A percentile compares a stretch with the other conserved stretches of the same genome.
Evolutionary conservation across 2,888 invertebrate genomes (phyloP).

Genomic region (Drosophila borborema): DNA sequence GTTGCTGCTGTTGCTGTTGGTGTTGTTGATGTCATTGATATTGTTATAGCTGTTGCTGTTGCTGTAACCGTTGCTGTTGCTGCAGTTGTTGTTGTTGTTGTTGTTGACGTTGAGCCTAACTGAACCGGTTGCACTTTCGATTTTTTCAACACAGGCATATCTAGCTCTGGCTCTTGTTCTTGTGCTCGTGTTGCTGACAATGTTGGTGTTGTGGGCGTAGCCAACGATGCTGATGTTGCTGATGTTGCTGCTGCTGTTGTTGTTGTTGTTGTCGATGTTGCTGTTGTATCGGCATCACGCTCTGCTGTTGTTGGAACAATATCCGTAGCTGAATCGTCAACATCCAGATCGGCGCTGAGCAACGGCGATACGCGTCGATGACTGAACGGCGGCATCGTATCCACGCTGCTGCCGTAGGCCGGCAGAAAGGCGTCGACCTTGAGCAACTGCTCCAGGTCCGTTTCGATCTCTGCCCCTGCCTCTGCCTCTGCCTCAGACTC

Average conservation of each 20-base stretch:
- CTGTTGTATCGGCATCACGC: slow-evolving; percentile 25
- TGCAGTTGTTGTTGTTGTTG: slow-evolving; percentile 18
- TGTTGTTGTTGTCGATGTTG: slow-evolving; percentile 27
- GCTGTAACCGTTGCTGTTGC: slow-evolving; percentile 23
- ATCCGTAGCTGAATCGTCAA: slow-evolving; percentile 36
- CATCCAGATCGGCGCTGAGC: slow-evolving; percentile 54
- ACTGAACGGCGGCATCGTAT: slow-evolving; percentile 57
- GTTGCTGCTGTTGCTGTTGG: slow-evolving; percentile 37
- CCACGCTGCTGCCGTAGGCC: slow-evolving; percentile 55
- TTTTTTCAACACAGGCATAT: slow-evolving; percentile 71
- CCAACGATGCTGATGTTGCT: slow-evolving; percentile 16
- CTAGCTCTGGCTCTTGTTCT: slow-evolving; percentile 23
- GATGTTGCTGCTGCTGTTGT: slow-evolving; percentile 6
- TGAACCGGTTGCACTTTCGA: slow-evolving; percentile 83
- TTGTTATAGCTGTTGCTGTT: slow-evolving; percentile 19
- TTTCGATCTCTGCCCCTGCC: slow-evolving; percentile 12
- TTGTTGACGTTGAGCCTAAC: slow-evolving; percentile 34
- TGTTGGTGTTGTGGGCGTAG: slow-evolving; percentile 21
- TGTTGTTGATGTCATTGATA: slow-evolving; percentile 23
- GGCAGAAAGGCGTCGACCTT: slow-evolving; percentile 79
- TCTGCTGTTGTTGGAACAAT: slow-evolving; percentile 37
- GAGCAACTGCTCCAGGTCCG: slow-evolving; percentile 70
- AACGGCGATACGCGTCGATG: slow-evolving; percentile 75
- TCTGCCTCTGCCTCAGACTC: slow-evolving; percentile 19
- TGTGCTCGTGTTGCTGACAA: slow-evolving; percentile 15